Base-by-base conservation (phyloP, 92 coral and sea anemone genomes). In the Hydrozoanthus gracilis region DNA sequence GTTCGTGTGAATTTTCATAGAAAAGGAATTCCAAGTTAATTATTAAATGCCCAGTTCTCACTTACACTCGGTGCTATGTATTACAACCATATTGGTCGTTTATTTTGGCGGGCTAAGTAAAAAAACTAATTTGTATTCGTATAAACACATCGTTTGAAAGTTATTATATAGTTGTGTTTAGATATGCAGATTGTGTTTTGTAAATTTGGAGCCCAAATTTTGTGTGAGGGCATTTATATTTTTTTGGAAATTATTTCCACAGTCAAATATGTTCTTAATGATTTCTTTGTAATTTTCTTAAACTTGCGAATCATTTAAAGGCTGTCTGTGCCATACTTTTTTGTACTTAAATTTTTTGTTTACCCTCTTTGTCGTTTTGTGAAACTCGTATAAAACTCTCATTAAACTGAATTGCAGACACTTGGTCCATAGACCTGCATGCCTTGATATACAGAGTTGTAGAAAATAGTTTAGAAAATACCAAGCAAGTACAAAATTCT, bases 71-170 rank as follows among this genome's bases (percentile, higher is more conserved):
- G 70, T 39, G 56, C n/a, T 27, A 27, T 27, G 39, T 27, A 27
- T 27, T 44, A 39, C 58, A 27, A 27, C 39, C 39, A 27, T 27
- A 79, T 46, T 61, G 58, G 54, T 47, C 71, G 72, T 46, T 79
- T 79, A 60, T 14, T 75, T 79, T 47, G 84, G 84, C 72, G 84
- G 88, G 67, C 67, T 47, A 60, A 64, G 86, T 72, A 35, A 52
- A 77, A 79, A 66, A 67, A 16, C 54, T 67, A 90, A 87, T 87
- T 90, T 83, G 68, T 90, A 90, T 77, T 82, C 82, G 51, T 51
- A 87, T 83, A 87, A 77, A 55, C 73, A 77, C 67, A 45, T 78
- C 61, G 55, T 62, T 79, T 79, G 72, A 62, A 60, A 39, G 83
- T 78, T 52, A 78, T 66, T 66, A 20, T 13, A 10, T 54, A 76